Base-by-base conservation (phyloP, 1,140 invertebrate species). In the Vanessa tameamea region DNA sequence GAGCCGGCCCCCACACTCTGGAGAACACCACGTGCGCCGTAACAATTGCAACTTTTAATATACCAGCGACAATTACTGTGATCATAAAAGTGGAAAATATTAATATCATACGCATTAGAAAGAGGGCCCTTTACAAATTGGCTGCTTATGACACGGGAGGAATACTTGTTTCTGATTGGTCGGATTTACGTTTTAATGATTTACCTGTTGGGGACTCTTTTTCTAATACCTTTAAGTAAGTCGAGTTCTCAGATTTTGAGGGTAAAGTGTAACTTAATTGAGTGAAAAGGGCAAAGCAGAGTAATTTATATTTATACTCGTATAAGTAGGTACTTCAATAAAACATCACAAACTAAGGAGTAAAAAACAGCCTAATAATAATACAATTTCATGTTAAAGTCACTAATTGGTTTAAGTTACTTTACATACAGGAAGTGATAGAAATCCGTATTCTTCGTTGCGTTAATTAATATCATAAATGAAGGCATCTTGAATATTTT, bases 1-100 rank as follows among this genome's bases (percentile, higher is more conserved):
- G 13, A 26, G 20, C 57, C 51, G 23, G 26, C 13, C 13, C 57
- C 57, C 57, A 26, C 26, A 59, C 57, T 37, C 57, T 26, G 6
- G n/a, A 55, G 16, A 20, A 43, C 57, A 57, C 57, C 75, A 88
- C 85, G 86, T 87, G 86, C 81, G 77, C 72, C 53, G 53, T 73
- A 76, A 84, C 79, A 81, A 82, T 81, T 73, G 74, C 78, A 80
- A 87, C 82, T 88, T 90, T 90, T 89, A 90, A 89, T 90, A 89
- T 84, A 69, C 66, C 74, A 75, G 68, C 83, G 81, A 90, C 88
- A 90, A 89, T 90, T 90, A 89, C 79, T 76, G 81, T 78, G 86
- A 80, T 82, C 87, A 86, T 76, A 86, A 85, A 77, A 83, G 81
- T 82, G 87, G 85, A 87, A 89, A 86, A 87, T 89, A 90, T 90